Conservation (phyloP, 2,113 vertebrate species). For the Hypomesus transpacificus region DNA sequence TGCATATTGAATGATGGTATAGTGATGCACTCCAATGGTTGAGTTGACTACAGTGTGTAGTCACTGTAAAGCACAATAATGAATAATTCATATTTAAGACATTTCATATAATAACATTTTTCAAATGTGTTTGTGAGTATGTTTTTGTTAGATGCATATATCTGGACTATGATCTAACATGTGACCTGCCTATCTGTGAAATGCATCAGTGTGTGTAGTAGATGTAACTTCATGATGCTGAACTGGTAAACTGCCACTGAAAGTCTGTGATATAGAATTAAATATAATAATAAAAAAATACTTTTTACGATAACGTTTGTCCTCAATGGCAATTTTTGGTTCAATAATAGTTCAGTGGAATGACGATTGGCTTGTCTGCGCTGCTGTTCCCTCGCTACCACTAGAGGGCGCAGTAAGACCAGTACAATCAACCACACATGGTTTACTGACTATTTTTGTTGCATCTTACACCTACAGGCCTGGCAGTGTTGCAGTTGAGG, state of each 20-base stretch:
- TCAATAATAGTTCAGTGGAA: neutral
- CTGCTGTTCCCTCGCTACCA: slow-evolving; percentile 9
- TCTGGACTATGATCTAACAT: slow-evolving; percentile 1
- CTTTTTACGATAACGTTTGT: neutral
- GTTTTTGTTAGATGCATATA: slow-evolving; percentile 2
- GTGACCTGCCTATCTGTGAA: neutral
- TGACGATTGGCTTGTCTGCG: neutral
- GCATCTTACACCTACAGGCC: too few relatives aligned
- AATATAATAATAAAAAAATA: neutral
- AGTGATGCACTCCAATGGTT: neutral
- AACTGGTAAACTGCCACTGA: neutral
- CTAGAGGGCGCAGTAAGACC: slow-evolving; percentile 25
- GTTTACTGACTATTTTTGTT: too few relatives aligned
- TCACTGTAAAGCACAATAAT: slow-evolving; percentile 5
- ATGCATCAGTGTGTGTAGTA: neutral
- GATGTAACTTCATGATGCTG: neutral
- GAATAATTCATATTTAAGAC: neutral
- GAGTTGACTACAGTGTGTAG: neutral
- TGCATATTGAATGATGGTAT: neutral
- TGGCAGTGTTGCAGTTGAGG: too few relatives aligned
- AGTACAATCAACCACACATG: neutral
- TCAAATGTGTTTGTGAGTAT: slow-evolving; percentile 1
- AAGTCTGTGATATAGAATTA: neutral
- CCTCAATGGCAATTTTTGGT: neutral
- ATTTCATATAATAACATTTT: neutral